These are phyloP conservation scores for Lucinisca nassula DNA, from an alignment of 2,888 invertebrate species.

Conservation along the genomic window DNA sequence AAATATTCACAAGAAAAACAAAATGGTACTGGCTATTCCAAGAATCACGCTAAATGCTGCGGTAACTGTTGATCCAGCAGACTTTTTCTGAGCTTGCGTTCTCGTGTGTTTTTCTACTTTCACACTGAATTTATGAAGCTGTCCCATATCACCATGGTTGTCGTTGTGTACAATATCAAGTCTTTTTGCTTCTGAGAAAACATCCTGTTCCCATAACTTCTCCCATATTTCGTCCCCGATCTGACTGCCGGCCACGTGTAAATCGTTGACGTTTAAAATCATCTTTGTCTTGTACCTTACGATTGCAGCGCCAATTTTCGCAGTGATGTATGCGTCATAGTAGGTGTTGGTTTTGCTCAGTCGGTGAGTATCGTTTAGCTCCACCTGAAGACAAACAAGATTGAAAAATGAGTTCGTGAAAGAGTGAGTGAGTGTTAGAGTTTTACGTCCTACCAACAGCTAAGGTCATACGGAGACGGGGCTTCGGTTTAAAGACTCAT, in stretches of 20 bases:
- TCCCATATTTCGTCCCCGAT: slow-evolving; percentile 71
- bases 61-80: neutral
- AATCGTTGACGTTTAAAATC: slow-evolving; percentile 60
- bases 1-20: neutral
- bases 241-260: slow-evolving; percentile 56
- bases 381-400: slow-evolving; percentile 47
- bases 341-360: slow-evolving; percentile 63
- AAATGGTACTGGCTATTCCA: neutral
- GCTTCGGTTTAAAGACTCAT: too few species aligned
- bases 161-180: slow-evolving; percentile 19
- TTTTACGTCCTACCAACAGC: too few species aligned
- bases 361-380: slow-evolving; percentile 54
- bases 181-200: slow-evolving; percentile 51
- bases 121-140: slow-evolving; percentile 43
- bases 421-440: too few species aligned
- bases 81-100: neutral
- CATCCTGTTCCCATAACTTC: slow-evolving; percentile 58
- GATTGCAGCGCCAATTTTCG: slow-evolving; percentile 64
- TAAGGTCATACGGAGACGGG: too few species aligned
- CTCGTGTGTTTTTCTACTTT: neutral
- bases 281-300: slow-evolving; percentile 59
- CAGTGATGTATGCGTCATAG: slow-evolving; percentile 58
- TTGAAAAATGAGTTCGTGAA: too few species aligned
- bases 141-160: slow-evolving; percentile 47
- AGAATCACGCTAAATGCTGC: neutral